Percentiles rank a stretch among this genome's conserved stretches.
These are phyloP conservation scores for Euphydryas editha DNA, from an alignment of 2,888 invertebrate genomes.

Conservation along the genomic window DNA sequence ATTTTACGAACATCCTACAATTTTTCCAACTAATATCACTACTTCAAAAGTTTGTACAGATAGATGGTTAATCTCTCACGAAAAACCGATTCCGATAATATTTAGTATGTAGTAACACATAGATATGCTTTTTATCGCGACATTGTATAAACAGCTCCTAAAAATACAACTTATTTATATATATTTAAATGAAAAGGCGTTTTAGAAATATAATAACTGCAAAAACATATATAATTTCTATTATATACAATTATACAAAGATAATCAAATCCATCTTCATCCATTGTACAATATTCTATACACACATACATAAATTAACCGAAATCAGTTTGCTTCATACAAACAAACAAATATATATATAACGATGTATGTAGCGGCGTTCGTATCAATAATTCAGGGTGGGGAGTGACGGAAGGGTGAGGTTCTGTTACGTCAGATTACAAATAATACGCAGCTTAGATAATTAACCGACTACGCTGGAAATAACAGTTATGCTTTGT, in stretches of 20 bases:
- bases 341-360: slow-evolving; percentile 1
- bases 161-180: no score
- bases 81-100: no score
- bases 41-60: no score
- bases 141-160: no score
- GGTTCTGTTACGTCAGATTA: slow-evolving; percentile 7
- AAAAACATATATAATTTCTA: no score
- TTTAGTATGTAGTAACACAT: no score
- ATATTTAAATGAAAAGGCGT: no score
- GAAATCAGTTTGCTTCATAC: background rate
- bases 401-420: background rate
- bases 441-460: background rate
- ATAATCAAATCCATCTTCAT: no score
- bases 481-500: background rate
- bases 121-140: no score
- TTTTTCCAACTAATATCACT: background rate
- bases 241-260: no score
- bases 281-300: background rate
- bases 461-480: background rate
- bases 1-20: background rate
- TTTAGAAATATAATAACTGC: no score
- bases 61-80: no score
- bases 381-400: slow-evolving; percentile 10
- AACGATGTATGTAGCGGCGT: background rate
- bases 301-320: background rate